A percentile compares a stretch with the other conserved stretches of the same genome.
These are phyloP conservation scores for Xenops minutus DNA, from an alignment of 2,797 vertebrate species.

Conservation along the genomic window DNA sequence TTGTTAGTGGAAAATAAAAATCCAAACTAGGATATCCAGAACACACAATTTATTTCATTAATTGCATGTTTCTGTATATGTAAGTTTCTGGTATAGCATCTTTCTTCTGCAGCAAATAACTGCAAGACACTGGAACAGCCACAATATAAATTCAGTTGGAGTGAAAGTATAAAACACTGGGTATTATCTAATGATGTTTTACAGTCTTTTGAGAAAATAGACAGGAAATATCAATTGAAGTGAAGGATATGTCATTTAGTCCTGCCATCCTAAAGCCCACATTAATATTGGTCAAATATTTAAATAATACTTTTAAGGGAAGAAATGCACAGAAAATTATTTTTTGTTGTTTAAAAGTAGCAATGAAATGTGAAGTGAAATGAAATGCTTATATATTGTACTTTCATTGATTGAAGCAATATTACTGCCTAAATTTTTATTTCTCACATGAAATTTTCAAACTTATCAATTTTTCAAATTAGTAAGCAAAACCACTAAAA, in stretches of 20 bases:
- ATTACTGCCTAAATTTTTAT: not conserved
- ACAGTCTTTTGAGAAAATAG: not conserved
- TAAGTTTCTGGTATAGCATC: not conserved
- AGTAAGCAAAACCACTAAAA: not conserved
- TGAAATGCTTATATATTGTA: not conserved
- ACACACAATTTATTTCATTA: not conserved
- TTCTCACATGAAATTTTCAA: not conserved
- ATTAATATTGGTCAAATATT: not conserved
- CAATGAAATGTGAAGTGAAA: not conserved
- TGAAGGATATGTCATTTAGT: not conserved
- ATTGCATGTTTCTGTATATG: not conserved
- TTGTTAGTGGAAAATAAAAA: not conserved
- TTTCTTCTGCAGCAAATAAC: not conserved
- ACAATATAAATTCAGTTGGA: not conserved
- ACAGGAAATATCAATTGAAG: not conserved
- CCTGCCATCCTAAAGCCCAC: not conserved
- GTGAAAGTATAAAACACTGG: not conserved
- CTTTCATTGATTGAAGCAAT: not conserved
- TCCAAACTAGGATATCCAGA: not conserved
- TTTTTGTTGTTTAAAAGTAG: not conserved
- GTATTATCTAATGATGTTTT: not conserved
- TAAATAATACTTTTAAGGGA: not conserved
- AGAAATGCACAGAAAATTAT: not conserved
- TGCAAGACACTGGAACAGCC: not conserved
- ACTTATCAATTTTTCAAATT: not conserved